Percentiles rank a stretch among this genome's conserved stretches.
Conservation (phyloP, 2,113 vertebrate species). For the Esox niger region DNA sequence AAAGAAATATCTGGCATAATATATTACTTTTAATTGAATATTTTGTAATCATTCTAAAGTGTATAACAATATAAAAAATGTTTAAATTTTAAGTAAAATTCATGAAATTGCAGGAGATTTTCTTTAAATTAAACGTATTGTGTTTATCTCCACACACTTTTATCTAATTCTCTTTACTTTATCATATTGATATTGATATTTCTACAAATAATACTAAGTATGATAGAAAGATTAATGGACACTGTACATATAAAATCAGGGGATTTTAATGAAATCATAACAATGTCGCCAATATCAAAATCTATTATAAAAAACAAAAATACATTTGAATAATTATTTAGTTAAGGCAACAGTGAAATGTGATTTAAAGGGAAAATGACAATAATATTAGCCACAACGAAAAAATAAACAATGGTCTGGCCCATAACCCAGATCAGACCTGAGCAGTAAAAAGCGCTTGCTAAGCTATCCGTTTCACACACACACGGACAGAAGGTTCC, state of each 20-base stretch:
- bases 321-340: conserved; percentile 1
- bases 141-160: not conserved
- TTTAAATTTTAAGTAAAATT: not conserved
- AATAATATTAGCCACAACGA: conserved; percentile 52
- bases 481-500: conserved; percentile 97
- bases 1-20: not conserved
- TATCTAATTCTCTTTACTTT: not conserved
- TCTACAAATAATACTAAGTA: too few species aligned
- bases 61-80: not conserved
- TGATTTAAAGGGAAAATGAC: conserved; percentile 28
- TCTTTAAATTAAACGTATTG: not conserved
- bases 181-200: too few species aligned
- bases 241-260: not conserved
- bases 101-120: not conserved
- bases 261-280: not conserved
- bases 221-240: too few species aligned
- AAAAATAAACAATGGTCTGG: conserved; percentile 72
- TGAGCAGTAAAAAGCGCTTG: conserved; percentile 84
- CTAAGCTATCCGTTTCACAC: conserved; percentile 98
- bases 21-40: not conserved
- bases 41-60: not conserved
- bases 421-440: conserved; percentile 79
- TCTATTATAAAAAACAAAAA: not conserved
- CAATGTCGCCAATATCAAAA: not conserved
- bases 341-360: not conserved